These are phyloP conservation scores for Druon quercuslanigerum DNA, from an alignment of 1,140 invertebrate genomes.

Conservation along the genomic window DNA sequence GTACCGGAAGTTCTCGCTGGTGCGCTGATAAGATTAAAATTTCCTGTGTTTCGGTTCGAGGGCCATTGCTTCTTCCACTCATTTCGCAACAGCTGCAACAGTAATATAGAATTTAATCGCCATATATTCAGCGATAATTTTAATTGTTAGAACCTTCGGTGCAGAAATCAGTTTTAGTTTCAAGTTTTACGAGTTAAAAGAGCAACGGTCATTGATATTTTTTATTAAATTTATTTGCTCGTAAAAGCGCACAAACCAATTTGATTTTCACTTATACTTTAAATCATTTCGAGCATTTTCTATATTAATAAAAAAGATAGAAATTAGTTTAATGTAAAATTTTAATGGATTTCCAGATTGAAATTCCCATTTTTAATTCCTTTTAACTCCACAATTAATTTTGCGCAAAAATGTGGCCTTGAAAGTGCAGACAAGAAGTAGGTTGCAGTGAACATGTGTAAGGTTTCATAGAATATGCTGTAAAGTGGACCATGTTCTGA, in stretches of 20 bases:
- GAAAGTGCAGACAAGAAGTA: no score
- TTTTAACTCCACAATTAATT: no score
- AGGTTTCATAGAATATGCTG: no score
- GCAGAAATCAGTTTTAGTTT: slow-evolving; percentile 12
- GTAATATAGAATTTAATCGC: slow-evolving; percentile 18
- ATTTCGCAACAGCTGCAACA: slow-evolving; percentile 11
- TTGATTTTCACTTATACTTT: no score
- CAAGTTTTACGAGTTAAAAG: background rate
- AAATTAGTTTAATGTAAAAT: no score
- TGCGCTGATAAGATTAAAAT: slow-evolving; percentile 54
- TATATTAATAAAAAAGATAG: no score
- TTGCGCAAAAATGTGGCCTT: no score
- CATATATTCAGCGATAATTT: slow-evolving; percentile 15
- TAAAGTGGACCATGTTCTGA: no score
- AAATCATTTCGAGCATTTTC: no score
- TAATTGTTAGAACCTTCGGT: slow-evolving; percentile 11
- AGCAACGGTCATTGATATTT: background rate
- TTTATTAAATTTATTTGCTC: background rate
- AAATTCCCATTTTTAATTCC: no score
- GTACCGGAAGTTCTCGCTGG: slow-evolving; percentile 26
- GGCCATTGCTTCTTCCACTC: slow-evolving; percentile 2
- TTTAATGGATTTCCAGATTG: no score
- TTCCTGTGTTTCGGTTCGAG: slow-evolving; percentile 46
- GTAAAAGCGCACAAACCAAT: background rate
- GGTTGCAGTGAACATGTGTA: no score